phyloP scores from a whole-genome alignment of 2,113 vertebrate genomes.

The Phaetusa simplex region DNA sequence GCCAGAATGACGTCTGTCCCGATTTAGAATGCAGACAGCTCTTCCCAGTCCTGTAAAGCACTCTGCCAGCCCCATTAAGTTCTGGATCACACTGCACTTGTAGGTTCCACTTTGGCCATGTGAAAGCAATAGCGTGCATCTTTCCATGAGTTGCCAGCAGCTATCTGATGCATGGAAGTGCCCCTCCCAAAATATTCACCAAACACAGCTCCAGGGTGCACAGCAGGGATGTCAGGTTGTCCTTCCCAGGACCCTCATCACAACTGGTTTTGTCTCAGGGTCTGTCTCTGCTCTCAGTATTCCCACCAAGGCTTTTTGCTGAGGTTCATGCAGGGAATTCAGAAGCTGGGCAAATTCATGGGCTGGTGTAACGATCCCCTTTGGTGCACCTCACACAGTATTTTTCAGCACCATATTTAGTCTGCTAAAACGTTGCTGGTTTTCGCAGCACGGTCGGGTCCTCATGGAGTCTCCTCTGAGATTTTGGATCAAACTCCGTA shows the following conservation, averaged over 20 bases:
- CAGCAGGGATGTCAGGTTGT: not conserved
- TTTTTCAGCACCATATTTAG: not conserved
- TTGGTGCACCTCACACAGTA: not conserved
- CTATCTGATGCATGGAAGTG: not conserved
- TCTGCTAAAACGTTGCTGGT: not conserved
- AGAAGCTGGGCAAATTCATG: not conserved
- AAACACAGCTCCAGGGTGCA: not conserved
- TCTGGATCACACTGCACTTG: not conserved
- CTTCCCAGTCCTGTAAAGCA: not conserved
- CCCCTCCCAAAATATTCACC: not conserved
- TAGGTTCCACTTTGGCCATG: not conserved
- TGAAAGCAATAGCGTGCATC: not conserved
- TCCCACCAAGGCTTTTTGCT: not conserved
- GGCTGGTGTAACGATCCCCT: not conserved
- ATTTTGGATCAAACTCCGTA: not conserved
- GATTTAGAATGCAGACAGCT: not conserved
- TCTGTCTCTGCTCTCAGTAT: not conserved
- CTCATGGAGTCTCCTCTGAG: not conserved
- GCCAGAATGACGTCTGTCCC: not conserved
- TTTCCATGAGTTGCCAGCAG: not conserved
- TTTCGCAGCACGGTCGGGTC: not conserved
- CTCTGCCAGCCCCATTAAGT: not conserved
- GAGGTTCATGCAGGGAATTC: not conserved
- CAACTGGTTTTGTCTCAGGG: not conserved
- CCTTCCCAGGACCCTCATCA: not conserved